Evolutionary conservation across 2,888 invertebrate genomes (phyloP), one percentile per base, ranked within the genome.

Genomic region (Venusia cambrica): DNA sequence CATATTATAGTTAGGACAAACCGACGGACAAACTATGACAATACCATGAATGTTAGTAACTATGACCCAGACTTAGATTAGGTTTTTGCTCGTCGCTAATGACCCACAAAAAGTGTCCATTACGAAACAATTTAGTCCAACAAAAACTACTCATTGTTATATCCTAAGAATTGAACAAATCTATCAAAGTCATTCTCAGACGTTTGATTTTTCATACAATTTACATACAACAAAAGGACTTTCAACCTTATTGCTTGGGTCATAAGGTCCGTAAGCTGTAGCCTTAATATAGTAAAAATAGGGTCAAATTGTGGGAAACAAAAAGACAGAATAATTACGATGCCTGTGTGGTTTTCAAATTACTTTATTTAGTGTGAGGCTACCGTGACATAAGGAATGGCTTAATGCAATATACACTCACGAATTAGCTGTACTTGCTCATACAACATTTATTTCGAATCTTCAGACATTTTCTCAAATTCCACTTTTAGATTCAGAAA

Each of bases 371-470:
- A 43, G 50, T 60, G 54, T 60, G 63, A 48, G 48, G 73, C 62
- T 68, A 74, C 78, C 78, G 76, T 81, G 76, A 71, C 74, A 72
- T 78, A 79, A 81, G 66, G 65, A 57, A 70, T 27, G 39, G 53
- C 4, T 15, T 61, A 60, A 72, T 70, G 54, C 58, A 31, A 20
- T 24, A 54, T n/a, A n/a, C n/a, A 21, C 25, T 16, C 32, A 17
- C 10, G 13, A n/a, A n/a, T n/a, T n/a, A n/a, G n/a, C n/a, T n/a
- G n/a, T n/a, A n/a, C n/a, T n/a, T n/a, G n/a, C n/a, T n/a, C n/a
- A n/a, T n/a, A n/a, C n/a, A n/a, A n/a, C n/a, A n/a, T n/a, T n/a
- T n/a, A n/a, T n/a, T n/a, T n/a, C n/a, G n/a, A n/a, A n/a, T n/a
- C n/a, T n/a, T n/a, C n/a, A n/a, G n/a, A n/a, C n/a, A n/a, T n/a